Percentiles rank a stretch among this genome's conserved stretches.
These are phyloP conservation scores for Megastigmus dorsalis DNA, from an alignment of 2,888 invertebrate genomes.

Conservation along the genomic window DNA sequence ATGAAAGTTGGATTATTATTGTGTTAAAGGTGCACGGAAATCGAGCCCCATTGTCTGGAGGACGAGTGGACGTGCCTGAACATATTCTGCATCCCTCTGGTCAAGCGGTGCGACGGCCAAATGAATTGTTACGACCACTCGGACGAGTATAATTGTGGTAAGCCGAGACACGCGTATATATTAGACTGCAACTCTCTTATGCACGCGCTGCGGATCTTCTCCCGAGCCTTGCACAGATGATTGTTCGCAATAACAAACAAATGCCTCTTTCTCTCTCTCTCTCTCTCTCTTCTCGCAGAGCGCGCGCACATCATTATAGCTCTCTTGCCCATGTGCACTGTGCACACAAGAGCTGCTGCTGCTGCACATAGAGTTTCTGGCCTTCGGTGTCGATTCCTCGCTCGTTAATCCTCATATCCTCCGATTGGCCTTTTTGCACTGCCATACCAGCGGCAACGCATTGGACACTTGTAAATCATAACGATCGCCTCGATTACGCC, in stretches of 20 bases:
- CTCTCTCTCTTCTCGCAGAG: too few relatives aligned
- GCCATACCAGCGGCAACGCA: conserved; percentile 38
- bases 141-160: conserved; percentile 85
- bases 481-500: too few relatives aligned
- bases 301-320: too few relatives aligned
- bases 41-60: conserved; percentile 78
- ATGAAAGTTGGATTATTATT: neutral
- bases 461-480: conserved; percentile 3
- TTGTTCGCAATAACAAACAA: too few relatives aligned
- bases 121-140: conserved; percentile 85
- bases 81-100: conserved; percentile 80
- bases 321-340: too few relatives aligned
- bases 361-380: conserved; percentile 16
- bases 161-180: too few relatives aligned
- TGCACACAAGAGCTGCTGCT: too few relatives aligned
- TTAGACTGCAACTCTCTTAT: too few relatives aligned
- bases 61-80: conserved; percentile 85
- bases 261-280: too few relatives aligned
- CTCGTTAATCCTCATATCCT: conserved; percentile 48
- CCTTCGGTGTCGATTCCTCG: conserved; percentile 49
- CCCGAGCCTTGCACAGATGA: too few relatives aligned
- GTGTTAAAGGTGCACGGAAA: conserved; percentile 75
- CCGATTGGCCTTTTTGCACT: conserved; percentile 52
- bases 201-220: too few relatives aligned
- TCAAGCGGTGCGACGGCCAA: conserved; percentile 82